Evolutionary conservation across 2,888 invertebrate species (phyloP), one percentile per base, ranked within the genome.

Genomic region (Xestoiulus laeticollis): DNA sequence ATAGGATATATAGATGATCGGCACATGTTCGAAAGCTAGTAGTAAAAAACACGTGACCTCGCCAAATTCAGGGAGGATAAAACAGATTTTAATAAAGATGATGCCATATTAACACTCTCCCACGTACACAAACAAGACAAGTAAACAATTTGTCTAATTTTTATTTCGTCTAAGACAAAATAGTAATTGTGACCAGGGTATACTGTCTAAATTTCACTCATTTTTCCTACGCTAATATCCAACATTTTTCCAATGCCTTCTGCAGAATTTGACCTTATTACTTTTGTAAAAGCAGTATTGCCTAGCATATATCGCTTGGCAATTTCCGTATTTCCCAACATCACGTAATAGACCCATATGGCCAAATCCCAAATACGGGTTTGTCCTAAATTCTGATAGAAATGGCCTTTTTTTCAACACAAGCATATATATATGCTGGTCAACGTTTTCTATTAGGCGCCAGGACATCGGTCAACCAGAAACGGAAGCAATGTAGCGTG

Each of bases 381-480:
- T 59, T 59, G 59, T 59, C 59, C 59, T 59, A 59, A 59, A 59
- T 59, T 59, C 59, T n/a, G n/a, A 59, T 59, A n/a, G 59, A 59
- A 59, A 59, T 59, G 59, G 59, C 10, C 10, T 59, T 59, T 59
- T 59, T 19, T 59, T 19, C n/a, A 1, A 5, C 59, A 59, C 19
- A n/a, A 59, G n/a, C 1, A 59, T 5, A n/a, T 19, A n/a, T 59
- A n/a, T 16, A 59, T 59, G 59, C 59, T 59, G 59, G 59, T 59
- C 59, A 59, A 59, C 59, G 59, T 59, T 59, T 59, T 59, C 59
- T 59, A 59, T 59, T 59, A 59, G 59, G 59, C 59, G 22, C 59
- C 59, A 59, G 59, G 59, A 59, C 59, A 59, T 59, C 59, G 59
- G 59, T 59, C 59, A 59, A 59, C 59, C 59, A 59, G 59, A 59